phyloP scores from a whole-genome alignment of 2,113 vertebrate genomes.

The Spermophilus dauricus region DNA sequence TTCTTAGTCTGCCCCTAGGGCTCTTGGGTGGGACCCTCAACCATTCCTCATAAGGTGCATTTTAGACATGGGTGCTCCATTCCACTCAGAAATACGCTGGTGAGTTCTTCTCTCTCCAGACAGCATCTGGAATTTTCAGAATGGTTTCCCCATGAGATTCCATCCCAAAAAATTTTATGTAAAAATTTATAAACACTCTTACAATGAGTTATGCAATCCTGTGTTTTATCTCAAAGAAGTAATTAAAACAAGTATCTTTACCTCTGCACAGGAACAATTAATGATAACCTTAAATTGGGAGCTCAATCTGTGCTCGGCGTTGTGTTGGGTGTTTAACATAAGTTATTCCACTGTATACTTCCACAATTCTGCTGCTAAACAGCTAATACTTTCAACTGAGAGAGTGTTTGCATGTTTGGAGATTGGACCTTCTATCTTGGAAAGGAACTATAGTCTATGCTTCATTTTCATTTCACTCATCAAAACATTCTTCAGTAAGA shows the following conservation, averaged over 20 bases:
- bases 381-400: not conserved
- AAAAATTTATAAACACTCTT: not conserved
- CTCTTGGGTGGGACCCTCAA: not conserved
- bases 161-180: not conserved
- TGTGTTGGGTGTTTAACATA: not conserved
- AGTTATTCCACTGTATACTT: not conserved
- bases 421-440: not conserved
- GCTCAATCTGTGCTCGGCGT: not conserved
- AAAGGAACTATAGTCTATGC: not conserved
- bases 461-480: slow-evolving; percentile 55
- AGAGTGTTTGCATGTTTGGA: not conserved
- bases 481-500: slow-evolving; percentile 46
- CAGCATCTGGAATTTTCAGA: slow-evolving; percentile 7
- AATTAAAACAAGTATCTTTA: not conserved
- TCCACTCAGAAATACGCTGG: not conserved
- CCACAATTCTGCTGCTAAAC: not conserved
- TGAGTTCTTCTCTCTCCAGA: not conserved
- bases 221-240: slow-evolving; percentile 41
- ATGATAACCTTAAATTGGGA: not conserved
- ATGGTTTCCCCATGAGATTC: not conserved
- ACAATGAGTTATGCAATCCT: not conserved
- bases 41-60: not conserved
- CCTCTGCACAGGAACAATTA: not conserved
- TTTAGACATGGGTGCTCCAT: not conserved
- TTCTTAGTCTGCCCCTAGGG: not conserved